Evolutionary conservation across 1,140 invertebrate species (phyloP).

Genomic region (Carposina sasakii): DNA sequence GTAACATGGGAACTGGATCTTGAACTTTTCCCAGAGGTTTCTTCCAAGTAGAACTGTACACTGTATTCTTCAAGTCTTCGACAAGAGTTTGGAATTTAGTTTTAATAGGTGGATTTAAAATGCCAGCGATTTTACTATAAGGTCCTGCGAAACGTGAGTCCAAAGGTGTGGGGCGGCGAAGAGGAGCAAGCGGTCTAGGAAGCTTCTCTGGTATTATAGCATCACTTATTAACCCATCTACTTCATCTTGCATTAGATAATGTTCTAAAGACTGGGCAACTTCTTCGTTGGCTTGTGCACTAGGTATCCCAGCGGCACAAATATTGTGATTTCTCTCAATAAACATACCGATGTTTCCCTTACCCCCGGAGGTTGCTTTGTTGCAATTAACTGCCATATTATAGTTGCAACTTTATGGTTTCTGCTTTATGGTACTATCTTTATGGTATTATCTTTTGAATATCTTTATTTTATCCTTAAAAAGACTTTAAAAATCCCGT

Average conservation of each 20-base stretch:
- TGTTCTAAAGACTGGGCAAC: conserved; percentile 31
- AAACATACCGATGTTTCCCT: conserved; percentile 27
- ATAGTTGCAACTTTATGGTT: no score
- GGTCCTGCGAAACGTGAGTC: conserved; percentile 22
- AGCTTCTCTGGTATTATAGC: conserved; percentile 33
- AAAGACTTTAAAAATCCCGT: no score
- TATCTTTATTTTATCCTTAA: no score
- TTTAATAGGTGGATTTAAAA: conserved; percentile 36
- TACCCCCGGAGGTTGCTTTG: conserved; percentile 14
- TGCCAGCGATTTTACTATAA: conserved; percentile 9
- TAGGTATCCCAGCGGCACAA: conserved; percentile 36
- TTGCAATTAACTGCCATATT: no score
- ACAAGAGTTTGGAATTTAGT: conserved; percentile 54
- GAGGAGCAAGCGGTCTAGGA: conserved; percentile 24
- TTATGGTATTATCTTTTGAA: no score
- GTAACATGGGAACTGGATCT: conserved; percentile 49
- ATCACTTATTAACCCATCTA: conserved; percentile 44
- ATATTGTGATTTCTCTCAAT: conserved; percentile 22
- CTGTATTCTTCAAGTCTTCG: conserved; percentile 54
- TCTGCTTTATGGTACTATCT: no score
- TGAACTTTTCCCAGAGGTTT: conserved; percentile 41
- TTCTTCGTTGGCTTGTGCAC: conserved; percentile 19
- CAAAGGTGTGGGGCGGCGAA: conserved; percentile 13
- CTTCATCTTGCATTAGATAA: conserved; percentile 48
- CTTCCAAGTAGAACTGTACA: conserved; percentile 58